Base-by-base conservation (phyloP, 2,113 vertebrate genomes). In the Burhinus bistriatus region DNA sequence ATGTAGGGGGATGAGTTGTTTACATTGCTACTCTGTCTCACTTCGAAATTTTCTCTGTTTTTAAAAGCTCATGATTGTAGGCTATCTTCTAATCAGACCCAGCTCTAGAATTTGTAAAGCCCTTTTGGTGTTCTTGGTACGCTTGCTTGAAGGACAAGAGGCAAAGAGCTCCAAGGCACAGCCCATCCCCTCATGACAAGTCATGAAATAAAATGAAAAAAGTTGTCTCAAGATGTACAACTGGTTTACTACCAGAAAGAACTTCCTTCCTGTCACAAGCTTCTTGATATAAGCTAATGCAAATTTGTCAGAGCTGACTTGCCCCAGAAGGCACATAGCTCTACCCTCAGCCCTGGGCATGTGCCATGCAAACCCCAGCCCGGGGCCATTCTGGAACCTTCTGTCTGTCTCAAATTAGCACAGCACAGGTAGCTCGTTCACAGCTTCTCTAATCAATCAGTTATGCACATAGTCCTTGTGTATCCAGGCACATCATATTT, bases 361-460 rank as follows among this genome's bases (percentile, higher is more conserved):
- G 12, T 38, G 34, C 44, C 54, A 6, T 7, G 10, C 2, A 2
- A 86, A 52, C 17, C 32, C 40, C 44, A 40, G 17, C 32, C 66
- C 1, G 1, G 38, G 52, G 57, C 29, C 38, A 6, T 13, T 55
- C 66, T 90, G 54, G 73, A 95, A 11, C 49, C 45, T 89, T 58
- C 70, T 65, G 51, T 40, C 70, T 83, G 21, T 8, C 71, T 82
- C 71, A 51, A 12, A 88, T 85, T 23, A 86, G 76, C 71, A 42
- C 29, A 72, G 90, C 83, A 47, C 75, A 83, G 87, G 81, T 93
- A 95, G 72, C 82, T 93, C 84, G 3, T 78, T 52, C 90, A 2
- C 51, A 86, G 89, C 83, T 68, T n/a, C 85, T 32, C 66, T 83
- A 91, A 68, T 93, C 94, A 90, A 75, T 90, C 94, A 88, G 92